phyloP scores from a whole-genome alignment of 2,797 vertebrate genomes.

The Rousettus madagascariensis region DNA sequence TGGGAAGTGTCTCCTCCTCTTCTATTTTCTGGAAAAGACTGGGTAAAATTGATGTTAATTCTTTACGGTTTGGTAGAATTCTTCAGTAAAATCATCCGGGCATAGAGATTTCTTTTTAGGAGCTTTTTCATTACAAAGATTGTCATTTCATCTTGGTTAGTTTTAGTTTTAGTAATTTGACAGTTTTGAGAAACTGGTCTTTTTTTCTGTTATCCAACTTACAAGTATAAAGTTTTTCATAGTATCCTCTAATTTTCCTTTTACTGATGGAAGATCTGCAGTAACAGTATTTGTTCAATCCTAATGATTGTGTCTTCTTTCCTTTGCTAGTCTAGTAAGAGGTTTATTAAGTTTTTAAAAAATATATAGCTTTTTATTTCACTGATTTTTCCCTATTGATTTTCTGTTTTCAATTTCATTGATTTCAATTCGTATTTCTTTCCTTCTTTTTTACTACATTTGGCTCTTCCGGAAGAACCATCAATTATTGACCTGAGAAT shows the following conservation, averaged over 20 bases:
- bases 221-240: not conserved
- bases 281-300: not conserved
- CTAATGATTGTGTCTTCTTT: not conserved
- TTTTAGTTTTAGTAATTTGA: not conserved
- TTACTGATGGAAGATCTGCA: not conserved
- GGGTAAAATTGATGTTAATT: not conserved
- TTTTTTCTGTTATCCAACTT: not conserved
- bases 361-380: not conserved
- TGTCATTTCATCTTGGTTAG: not conserved
- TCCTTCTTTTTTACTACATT: not conserved
- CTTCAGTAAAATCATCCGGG: not conserved
- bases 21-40: not conserved
- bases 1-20: not conserved
- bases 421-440: not conserved
- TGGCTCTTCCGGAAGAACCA: not conserved
- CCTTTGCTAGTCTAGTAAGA: not conserved
- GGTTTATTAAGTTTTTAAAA: not conserved
- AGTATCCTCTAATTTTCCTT: not conserved
- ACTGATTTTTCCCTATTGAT: not conserved
- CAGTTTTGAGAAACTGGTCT: not conserved
- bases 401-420: not conserved
- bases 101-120: not conserved
- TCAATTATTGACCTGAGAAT: not conserved
- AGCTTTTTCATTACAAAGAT: not conserved
- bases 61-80: not conserved